Evolutionary conservation across 2,888 invertebrate genomes (phyloP).

Genomic region (Amiota communis): DNA sequence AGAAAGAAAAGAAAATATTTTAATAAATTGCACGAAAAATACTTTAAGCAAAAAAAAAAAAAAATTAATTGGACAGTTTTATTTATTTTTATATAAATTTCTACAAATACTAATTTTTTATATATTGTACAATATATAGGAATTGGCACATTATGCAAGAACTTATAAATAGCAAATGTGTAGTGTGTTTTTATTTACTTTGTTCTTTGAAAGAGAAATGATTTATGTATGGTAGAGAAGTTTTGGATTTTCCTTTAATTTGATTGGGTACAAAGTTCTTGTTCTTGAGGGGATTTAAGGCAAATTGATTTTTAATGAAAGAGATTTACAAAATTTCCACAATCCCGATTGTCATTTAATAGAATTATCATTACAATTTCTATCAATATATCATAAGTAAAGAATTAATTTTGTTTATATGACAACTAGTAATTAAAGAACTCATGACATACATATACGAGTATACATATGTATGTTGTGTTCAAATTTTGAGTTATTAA

Average conservation of each 20-base stretch:
- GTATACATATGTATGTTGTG: too few relatives aligned
- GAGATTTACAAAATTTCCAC: too few relatives aligned
- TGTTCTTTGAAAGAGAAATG: not conserved
- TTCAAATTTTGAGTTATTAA: too few relatives aligned
- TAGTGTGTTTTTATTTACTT: not conserved
- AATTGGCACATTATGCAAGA: not conserved
- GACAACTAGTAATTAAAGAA: too few relatives aligned
- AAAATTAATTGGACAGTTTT: not conserved
- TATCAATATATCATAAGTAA: too few relatives aligned
- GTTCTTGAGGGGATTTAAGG: not conserved
- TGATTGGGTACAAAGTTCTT: constrained; percentile 8
- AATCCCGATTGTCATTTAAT: too few relatives aligned
- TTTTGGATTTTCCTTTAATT: not conserved
- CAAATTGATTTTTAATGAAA: not conserved
- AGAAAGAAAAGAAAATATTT: not conserved
- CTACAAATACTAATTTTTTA: not conserved
- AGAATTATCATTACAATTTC: too few relatives aligned
- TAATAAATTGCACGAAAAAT: constrained; percentile 1
- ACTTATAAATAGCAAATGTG: not conserved
- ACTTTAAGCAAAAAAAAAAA: not conserved
- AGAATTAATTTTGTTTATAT: too few relatives aligned
- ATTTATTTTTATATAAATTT: not conserved
- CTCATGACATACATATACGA: too few relatives aligned
- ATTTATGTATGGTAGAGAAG: not conserved
- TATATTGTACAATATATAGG: not conserved